Evolutionary conservation across 2,797 vertebrate genomes (phyloP).

Genomic region (Poeciliopsis presidionis): DNA sequence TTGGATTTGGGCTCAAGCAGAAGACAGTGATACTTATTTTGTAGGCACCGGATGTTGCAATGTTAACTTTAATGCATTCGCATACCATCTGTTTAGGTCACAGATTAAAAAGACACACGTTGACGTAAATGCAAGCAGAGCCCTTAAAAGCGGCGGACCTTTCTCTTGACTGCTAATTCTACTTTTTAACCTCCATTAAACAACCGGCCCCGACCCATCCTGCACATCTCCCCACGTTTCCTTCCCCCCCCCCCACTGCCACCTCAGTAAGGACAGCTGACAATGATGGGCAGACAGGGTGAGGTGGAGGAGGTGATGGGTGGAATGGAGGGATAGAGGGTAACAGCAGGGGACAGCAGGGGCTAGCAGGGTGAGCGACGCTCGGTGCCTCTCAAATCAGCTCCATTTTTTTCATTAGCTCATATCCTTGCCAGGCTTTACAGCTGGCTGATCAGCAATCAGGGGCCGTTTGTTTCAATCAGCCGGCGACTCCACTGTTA

Average conservation of each 20-base stretch:
- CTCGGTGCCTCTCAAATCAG: constrained; percentile 84
- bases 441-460: constrained; percentile 93
- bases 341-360: constrained; percentile 77
- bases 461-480: constrained; percentile 94
- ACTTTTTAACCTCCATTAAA: constrained; percentile 49
- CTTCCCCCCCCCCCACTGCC: constrained; percentile 3
- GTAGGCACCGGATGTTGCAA: background rate
- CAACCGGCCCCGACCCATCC: constrained; percentile 35
- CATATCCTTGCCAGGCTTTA: constrained; percentile 91
- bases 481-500: constrained; percentile 77
- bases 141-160: constrained; percentile 9
- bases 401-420: constrained; percentile 91
- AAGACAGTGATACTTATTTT: background rate
- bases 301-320: constrained; percentile 55
- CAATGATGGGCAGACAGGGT: constrained; percentile 65
- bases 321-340: constrained; percentile 66
- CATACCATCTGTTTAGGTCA: background rate
- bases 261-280: constrained; percentile 52
- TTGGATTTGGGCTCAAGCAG: background rate
- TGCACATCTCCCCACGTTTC: constrained; percentile 38
- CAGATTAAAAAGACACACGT: background rate
- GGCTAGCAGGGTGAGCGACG: constrained; percentile 77
- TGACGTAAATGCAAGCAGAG: constrained; percentile 15
- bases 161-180: constrained; percentile 35
- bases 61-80: background rate